Percentiles rank a stretch among this genome's conserved stretches.
Evolutionary conservation across 2,113 vertebrate genomes (phyloP).

Genomic region (Phoxinus phoxinus): DNA sequence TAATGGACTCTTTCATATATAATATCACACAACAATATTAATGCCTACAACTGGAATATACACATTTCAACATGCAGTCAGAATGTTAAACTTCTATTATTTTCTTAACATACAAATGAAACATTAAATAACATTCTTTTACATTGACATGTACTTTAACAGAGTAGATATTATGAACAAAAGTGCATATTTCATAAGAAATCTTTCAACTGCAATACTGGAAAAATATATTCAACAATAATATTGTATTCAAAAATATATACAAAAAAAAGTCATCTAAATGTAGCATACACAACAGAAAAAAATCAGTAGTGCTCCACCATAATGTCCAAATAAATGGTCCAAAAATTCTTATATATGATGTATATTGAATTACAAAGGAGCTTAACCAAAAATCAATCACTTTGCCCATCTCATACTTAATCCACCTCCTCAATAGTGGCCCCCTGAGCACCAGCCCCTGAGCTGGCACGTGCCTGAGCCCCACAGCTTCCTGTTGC

Average conservation of each 20-base stretch:
- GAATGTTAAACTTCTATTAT: background rate
- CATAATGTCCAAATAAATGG: background rate
- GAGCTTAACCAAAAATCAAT: background rate
- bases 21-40: background rate
- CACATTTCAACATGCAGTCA: background rate
- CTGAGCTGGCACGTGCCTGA: background rate
- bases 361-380: background rate
- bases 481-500: background rate
- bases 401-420: background rate
- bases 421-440: constrained; percentile 7
- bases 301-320: background rate
- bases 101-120: background rate
- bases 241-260: no score
- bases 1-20: background rate
- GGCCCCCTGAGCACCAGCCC: background rate
- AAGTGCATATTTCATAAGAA: background rate
- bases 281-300: background rate
- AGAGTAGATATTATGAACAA: background rate
- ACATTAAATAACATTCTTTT: background rate
- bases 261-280: background rate
- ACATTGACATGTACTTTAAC: background rate
- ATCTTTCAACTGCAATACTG: no score
- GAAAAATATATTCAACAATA: no score
- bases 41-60: no score
- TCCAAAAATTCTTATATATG: background rate